Evolutionary conservation across 2,888 invertebrate species (phyloP), one percentile per base, ranked within the genome.

Genomic region (Euplagia quadripunctaria): DNA sequence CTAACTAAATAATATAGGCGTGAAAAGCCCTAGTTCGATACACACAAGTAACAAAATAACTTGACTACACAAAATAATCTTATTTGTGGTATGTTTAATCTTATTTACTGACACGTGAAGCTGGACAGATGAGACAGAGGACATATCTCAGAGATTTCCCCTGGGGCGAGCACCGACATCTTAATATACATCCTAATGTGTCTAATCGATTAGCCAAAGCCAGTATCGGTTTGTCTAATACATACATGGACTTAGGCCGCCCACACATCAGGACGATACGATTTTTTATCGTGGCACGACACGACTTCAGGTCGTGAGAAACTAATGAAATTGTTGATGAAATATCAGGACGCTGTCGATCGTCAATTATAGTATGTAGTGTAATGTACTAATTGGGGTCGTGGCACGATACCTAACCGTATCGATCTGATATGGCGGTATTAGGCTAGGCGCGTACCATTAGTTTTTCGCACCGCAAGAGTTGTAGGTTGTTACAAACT

Each of bases 91-190:
- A 51, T 51, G 41, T 51, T 51, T 9, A 66, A 41, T 49, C 5
- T 41, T 51, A 17, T 71, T 66, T 42, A 42, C 63, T n/a, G 16
- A 58, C 11, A 68, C 63, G 55, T 17, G 55, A 58, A 42, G 41
- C 72, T 31, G 41, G 17, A 41, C 63, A 52, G 31, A 64, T 70
- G 72, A 74, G 74, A 78, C 73, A 64, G 70, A 65, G 49, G 68
- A 80, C 73, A 78, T 66, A 74, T 82, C 76, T 76, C 65, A 64
- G 4, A 79, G 73, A 82, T 82, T 82, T 82, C 82, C 82, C 82
- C 9, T 4, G 75, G 73, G 82, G 20, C 20, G 12, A 17, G 46
- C 20, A 41, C 63, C 65, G 31, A 70, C 70, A 70, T 75, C 80
- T 76, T 80, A 72, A 71, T 71, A 66, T 49, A 49, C 51, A 14